These are phyloP conservation scores for Arbacia lixula DNA, from an alignment of 53 echinoderm and acorn worm genomes.

Conservation along the genomic window DNA sequence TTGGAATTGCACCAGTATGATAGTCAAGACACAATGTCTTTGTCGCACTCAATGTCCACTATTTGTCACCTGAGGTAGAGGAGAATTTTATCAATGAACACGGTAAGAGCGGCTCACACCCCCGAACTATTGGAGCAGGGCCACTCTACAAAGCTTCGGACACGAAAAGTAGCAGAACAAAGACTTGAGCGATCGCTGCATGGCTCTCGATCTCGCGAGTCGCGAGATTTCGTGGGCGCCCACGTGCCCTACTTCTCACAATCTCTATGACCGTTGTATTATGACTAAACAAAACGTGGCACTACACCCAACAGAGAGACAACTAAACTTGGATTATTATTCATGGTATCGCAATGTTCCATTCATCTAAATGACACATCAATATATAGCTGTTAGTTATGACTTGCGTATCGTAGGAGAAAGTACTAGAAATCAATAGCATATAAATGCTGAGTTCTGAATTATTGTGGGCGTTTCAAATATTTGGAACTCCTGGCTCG, in stretches of 20 bases:
- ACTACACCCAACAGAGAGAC: not conserved
- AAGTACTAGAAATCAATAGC: no score
- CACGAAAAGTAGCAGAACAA: slow-evolving; percentile 53
- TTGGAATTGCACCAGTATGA: slow-evolving; percentile 42
- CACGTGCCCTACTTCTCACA: not conserved
- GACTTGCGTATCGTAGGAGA: no score
- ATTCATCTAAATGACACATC: no score
- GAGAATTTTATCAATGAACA: slow-evolving; percentile 9
- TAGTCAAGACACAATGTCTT: not conserved
- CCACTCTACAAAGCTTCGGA: slow-evolving; percentile 35
- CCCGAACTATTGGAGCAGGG: slow-evolving; percentile 30
- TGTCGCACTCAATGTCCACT: not conserved
- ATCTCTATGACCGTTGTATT: not conserved
- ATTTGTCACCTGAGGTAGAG: slow-evolving; percentile 42
- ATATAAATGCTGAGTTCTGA: no score
- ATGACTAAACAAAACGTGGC: slow-evolving; percentile 55
- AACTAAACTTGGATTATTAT: no score
- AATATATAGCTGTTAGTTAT: no score
- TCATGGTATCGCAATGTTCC: no score
- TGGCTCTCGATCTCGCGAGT: not conserved
- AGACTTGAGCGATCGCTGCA: slow-evolving; percentile 11
- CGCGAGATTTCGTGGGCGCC: slow-evolving; percentile 7
- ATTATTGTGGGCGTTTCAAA: no score
- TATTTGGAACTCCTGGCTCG: no score
- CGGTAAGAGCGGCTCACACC: slow-evolving; percentile 54